Base-by-base conservation (phyloP, 2,797 vertebrate species). In the Eupleurogrammus muticus region DNA sequence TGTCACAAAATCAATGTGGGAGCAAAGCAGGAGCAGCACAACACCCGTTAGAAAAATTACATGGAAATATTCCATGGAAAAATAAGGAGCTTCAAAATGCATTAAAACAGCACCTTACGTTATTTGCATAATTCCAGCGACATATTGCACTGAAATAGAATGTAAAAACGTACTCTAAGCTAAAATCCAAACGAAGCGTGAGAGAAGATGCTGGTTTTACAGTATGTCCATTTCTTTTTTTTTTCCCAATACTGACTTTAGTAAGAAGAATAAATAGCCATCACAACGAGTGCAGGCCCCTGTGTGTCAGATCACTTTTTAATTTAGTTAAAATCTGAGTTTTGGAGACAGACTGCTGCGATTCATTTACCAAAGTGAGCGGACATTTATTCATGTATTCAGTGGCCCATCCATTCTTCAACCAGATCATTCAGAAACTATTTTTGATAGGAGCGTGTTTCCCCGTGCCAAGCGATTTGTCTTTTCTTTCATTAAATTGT, bases 1-100 rank as follows among this genome's bases (percentile, higher is more conserved):
- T 81, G 80, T 84, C 84, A 86, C 68, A 75, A 81, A 85, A 86
- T 87, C 82, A 80, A 85, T 75, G 77, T 54, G 63, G 49, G 70
- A 79, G 65, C 52, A 51, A 52, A 40, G 34, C 21, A 50, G 63
- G 12, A 68, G 48, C 44, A 65, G 38, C 16, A 42, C 40, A 44
- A 44, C 40, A 17, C 38, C 38, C 16, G 40, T 52, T 40, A 47
- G 40, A 61, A 71, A 66, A 71, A 66, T 75, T 48, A 57, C 62
- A 59, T 17, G 32, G 56, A 16, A 54, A 72, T 35, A 14, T 8
- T 13, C 38, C 2, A 2, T n/a, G 32, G 21, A 32, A 40, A 38
- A 12, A 9, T 1, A 14, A 34, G 17, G n/a, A 49, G 21, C 13
- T 23, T 11, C n/a, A 36, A 17, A 55, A 49, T 24, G 38, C 50